Base-by-base conservation (phyloP, 1,140 invertebrate species). In the Acromyrmex charruanus region DNA sequence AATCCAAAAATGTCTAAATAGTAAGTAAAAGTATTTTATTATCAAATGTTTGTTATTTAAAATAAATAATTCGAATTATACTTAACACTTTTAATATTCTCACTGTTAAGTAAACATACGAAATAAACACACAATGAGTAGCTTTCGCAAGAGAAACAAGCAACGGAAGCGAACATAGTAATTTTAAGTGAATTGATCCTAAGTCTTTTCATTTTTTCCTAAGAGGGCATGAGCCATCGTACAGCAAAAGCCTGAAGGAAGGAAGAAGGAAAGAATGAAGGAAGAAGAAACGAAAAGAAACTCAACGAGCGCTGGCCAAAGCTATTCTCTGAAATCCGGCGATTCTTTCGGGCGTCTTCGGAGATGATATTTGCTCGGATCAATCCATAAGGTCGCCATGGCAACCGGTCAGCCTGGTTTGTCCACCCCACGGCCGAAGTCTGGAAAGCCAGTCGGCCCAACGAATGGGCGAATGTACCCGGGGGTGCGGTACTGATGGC, bases 301-400 rank as follows among this genome's bases (percentile, higher is more conserved):
- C 72, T 87, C 87, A 87, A 86, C 86, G 79, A 91, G 84, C 69
- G 39, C 87, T 77, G 89, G 89, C 85, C 89, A 88, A 89, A 90
- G 90, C 91, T 89, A 91, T 92, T 88, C 90, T 92, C 91, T 92
- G 90, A 94, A 94, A 94, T 94, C 94, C 93, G 90, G 93, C 92
- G 92, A 94, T 94, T 95, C 94, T 94, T 95, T 94, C 92, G 92
- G 92, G 91, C 92, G 92, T 95, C 93, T 94, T 94, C 92, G 92
- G 92, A 94, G 94, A 95, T 94, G 94, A 95, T 95, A 95, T 95
- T 95, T 95, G 92, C 94, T 94, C 94, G 94, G 93, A 95, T 95
- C 94, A 95, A 95, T 95, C 94, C 94, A 95, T 95, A 95, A 94
- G 93, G 94, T 95, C 87, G 92, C 93, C 93, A 95, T 95, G 91